Evolutionary conservation across 2,113 vertebrate genomes (phyloP), one percentile per base, ranked within the genome.

Genomic region (Pampusana beccarii): DNA sequence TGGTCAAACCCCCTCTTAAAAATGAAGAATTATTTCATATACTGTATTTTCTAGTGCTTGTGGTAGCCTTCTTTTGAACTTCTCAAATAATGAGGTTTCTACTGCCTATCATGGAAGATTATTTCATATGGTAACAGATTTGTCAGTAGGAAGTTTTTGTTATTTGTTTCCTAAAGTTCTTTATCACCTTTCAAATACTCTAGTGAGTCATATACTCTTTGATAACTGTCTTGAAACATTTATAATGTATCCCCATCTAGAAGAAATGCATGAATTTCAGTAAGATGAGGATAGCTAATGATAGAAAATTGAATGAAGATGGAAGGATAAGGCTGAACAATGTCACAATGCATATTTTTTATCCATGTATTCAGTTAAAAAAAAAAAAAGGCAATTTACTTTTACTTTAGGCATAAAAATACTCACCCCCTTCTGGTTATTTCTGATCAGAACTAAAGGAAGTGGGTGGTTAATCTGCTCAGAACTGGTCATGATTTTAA

Each of bases 121-220:
- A 95, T 93, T 91, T 90, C 61, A 80, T 36, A 58, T 72, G 48
- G 60, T 84, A 95, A 81, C 3, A 0, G 60, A 57, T 20, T 85
- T 67, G 24, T 31, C 69, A 53, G 53, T 57, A 84, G 73, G 65
- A 92, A 61, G 24, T 40, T 95, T 90, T 74, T 90, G 67, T 90
- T 97, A 67, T 44, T 95, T 93, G 67, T 92, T 96, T 89, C 65
- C 69, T 81, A 91, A 93, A 91, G 73, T 38, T 75, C 57, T 93
- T 93, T 92, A 74, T 92, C 86, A 83, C 57, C 34, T 95, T 89
- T 91, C 91, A 93, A 92, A 90, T 50, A 26, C 33, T 71, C 12
- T 34, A 81, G 80, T 89, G 86, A 92, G 72, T 93, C 75, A 74
- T 94, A 56, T 33, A 42, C 8, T 88, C 42, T 92, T 84, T 87